These are phyloP conservation scores for Thera britannica DNA, from an alignment of 2,888 invertebrate genomes.

Conservation along the genomic window DNA sequence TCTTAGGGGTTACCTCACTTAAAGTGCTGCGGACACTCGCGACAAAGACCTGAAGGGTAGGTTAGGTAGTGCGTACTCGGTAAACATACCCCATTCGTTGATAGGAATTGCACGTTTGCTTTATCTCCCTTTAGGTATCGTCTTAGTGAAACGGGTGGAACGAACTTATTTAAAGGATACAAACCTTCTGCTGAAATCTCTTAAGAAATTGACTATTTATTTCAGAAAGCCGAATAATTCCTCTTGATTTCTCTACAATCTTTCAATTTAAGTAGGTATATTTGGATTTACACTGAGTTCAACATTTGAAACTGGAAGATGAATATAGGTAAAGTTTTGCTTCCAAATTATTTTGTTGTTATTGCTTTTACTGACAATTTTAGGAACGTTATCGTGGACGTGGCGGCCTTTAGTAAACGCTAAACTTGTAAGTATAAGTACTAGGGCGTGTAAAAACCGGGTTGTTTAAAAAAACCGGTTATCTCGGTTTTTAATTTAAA, in stretches of 20 bases:
- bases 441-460: too few relatives aligned
- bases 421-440: slow-evolving; percentile 24
- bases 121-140: slow-evolving; percentile 56
- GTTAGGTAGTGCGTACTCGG: slow-evolving; percentile 40
- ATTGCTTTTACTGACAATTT: slow-evolving; percentile 14
- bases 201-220: slow-evolving; percentile 44
- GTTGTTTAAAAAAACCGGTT: too few relatives aligned
- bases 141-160: slow-evolving; percentile 50
- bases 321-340: background rate
- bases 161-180: slow-evolving; percentile 45
- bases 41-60: slow-evolving; percentile 54
- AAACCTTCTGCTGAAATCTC: slow-evolving; percentile 50
- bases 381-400: slow-evolving; percentile 22
- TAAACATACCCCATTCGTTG: slow-evolving; percentile 59
- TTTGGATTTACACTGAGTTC: slow-evolving; percentile 6
- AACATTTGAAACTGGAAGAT: background rate
- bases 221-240: slow-evolving; percentile 24
- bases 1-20: slow-evolving; percentile 49
- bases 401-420: slow-evolving; percentile 22
- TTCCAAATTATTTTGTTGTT: background rate
- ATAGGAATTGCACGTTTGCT: slow-evolving; percentile 60
- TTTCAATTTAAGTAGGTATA: background rate
- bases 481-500: too few relatives aligned
- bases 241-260: background rate
- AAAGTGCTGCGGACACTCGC: slow-evolving; percentile 55